Evolutionary conservation across 2,797 vertebrate species (phyloP).

Genomic region (Sebastes variabilis): DNA sequence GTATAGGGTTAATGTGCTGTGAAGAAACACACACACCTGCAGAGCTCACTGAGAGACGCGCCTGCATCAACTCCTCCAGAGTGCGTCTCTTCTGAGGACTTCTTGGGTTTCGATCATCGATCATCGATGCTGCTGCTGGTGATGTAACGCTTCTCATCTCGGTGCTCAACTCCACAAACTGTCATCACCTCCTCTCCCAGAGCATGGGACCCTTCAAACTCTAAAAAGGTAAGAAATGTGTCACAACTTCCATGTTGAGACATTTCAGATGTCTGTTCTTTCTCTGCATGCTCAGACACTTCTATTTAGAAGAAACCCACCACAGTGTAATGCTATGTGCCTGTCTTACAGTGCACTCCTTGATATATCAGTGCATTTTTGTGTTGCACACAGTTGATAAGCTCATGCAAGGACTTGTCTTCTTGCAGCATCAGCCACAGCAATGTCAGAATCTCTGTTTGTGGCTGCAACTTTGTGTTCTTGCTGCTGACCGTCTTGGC

Average conservation of each 20-base stretch:
- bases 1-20: background rate
- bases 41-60: background rate
- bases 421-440: slow-evolving; percentile 27
- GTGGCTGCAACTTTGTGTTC: no score
- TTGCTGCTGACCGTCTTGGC: no score
- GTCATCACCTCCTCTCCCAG: slow-evolving; percentile 3
- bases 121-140: background rate
- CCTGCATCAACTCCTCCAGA: background rate
- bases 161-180: slow-evolving; percentile 20
- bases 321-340: background rate
- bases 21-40: background rate
- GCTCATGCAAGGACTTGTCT: background rate
- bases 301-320: background rate
- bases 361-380: background rate
- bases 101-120: slow-evolving; percentile 12
- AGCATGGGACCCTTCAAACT: slow-evolving; percentile 64
- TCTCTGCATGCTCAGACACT: background rate
- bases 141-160: slow-evolving; percentile 53
- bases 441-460: no score
- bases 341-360: background rate
- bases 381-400: background rate
- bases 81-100: slow-evolving; percentile 7
- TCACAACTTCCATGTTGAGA: background rate
- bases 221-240: slow-evolving; percentile 69
- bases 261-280: background rate